Evolutionary conservation across 2,888 invertebrate genomes (phyloP), one percentile per base, ranked within the genome.

Genomic region (Ptilodon capucinus): DNA sequence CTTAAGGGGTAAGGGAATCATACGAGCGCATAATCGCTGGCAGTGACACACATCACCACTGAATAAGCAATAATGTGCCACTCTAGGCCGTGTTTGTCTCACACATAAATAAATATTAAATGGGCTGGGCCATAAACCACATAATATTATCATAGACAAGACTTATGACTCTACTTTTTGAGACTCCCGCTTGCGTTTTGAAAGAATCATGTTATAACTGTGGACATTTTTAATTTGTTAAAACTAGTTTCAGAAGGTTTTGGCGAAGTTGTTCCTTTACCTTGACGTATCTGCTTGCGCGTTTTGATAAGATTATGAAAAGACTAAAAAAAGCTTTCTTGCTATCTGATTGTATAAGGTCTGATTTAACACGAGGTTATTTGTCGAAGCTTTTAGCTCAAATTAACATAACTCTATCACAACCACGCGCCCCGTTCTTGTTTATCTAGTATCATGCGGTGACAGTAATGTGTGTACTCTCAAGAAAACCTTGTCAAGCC

Each of bases 11-110:
- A 75, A 73, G 79, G 70, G 71, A 80, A 71, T 75, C 77, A 78
- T 70, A 74, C 63, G 65, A 75, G 81, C 76, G 75, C 62, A 71
- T 81, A 80, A 84, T 85, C 74, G 78, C 75, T 81, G 79, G 75
- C 87, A 85, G 83, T 86, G 86, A 85, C 84, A 84, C 71, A 83
- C 75, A 81, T 86, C 70, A 70, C 68, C 69, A 64, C 68, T 79
- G 76, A 78, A 76, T 75, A 73, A 80, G 75, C 75, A 78, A 80
- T 81, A 79, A 81, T 74, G 65, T 65, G 66, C 65, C 60, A 63
- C 64, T 68, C 69, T 75, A 74, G 72, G 68, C 71, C 71, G 67
- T 69, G 62, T 77, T 77, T 72, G 73, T 73, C 77, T 79, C 62
- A 64, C 70, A 77, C 74, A 73, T 78, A 77, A 76, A 79, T 79